Conservation (phyloP, 2,797 vertebrate species). For the Peromyscus eremicus region DNA sequence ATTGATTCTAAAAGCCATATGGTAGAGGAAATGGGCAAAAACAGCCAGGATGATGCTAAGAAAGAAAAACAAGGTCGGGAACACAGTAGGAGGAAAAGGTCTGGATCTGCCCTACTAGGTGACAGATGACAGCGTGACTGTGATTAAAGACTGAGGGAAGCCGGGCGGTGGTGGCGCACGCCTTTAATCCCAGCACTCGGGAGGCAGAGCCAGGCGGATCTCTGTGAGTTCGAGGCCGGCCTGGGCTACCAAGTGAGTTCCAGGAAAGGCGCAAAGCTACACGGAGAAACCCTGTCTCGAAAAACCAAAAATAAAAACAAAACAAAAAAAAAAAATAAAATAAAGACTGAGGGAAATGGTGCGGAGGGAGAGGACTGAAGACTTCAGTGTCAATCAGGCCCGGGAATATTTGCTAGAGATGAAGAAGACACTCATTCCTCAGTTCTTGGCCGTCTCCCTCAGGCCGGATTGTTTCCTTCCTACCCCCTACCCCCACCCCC, state of each 20-base stretch:
- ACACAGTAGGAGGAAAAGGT: conserved; percentile 52
- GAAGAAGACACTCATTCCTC: not conserved
- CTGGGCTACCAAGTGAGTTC: too few species aligned
- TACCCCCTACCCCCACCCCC: not conserved
- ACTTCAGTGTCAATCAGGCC: not conserved
- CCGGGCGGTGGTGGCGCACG: too few species aligned
- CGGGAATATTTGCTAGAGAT: not conserved
- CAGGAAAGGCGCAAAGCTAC: too few species aligned
- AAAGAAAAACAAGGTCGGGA: conserved; percentile 58
- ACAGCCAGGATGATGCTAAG: conserved; percentile 35
- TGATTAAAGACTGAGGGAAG: not conserved
- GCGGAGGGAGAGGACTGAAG: not conserved
- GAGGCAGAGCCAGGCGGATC: too few species aligned
- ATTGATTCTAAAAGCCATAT: conserved; percentile 70
- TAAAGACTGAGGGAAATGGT: not conserved
- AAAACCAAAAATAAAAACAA: too few species aligned
- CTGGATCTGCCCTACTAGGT: not conserved
- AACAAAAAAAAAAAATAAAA: too few species aligned
- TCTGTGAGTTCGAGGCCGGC: too few species aligned
- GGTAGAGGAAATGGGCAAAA: conserved; percentile 55
- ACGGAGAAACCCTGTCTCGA: too few species aligned
- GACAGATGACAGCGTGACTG: not conserved
- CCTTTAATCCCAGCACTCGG: too few species aligned
- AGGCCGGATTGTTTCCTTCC: not conserved
- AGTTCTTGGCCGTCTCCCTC: not conserved